Base-by-base conservation (phyloP, 2,797 vertebrate species). In the Botia kubotai region DNA sequence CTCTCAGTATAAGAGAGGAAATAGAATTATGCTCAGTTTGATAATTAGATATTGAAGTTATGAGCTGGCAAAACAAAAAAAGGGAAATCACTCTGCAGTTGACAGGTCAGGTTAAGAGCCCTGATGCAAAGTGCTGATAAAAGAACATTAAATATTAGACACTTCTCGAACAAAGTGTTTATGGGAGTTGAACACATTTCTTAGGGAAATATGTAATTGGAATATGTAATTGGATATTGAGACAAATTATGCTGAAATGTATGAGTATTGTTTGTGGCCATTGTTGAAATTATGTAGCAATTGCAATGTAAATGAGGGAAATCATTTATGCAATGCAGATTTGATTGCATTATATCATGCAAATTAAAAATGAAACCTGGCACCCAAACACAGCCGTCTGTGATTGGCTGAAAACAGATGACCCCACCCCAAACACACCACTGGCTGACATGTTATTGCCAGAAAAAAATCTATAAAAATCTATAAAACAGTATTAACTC, bases 1-100 rank as follows among this genome's bases (percentile, higher is more conserved):
- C 91, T 90, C 88, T 90, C 87, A 90, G 86, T 87, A 87, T 77
- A 80, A 88, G 85, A 88, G 83, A 86, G 86, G 86, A 90, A 89
- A 87, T 85, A 93, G 92, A 94, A 90, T 92, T 90, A 93, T 92
- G 90, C 90, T 88, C 87, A 85, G 79, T 63, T 82, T 85, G 79
- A 92, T 93, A 94, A 94, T 92, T 93, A 92, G 93, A 92, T 90
- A 93, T 92, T 89, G 91, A 91, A 93, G 93, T 93, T 91, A 93
- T 91, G 87, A 91, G 88, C 88, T 89, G 89, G 90, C 92, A 90
- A 93, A 92, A 85, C 63, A 84, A 92, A 86, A 86, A 87, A 86
- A 83, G 84, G 62, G 83, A 91, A 91, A 91, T 91, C 88, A 87
- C 88, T 92, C 89, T 87, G 88, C 84, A 85, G 85, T 82, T 82